These are phyloP conservation scores for Lepidocyrtoides sp. DNA, from an alignment of 2,888 invertebrate genomes.

Conservation along the genomic window DNA sequence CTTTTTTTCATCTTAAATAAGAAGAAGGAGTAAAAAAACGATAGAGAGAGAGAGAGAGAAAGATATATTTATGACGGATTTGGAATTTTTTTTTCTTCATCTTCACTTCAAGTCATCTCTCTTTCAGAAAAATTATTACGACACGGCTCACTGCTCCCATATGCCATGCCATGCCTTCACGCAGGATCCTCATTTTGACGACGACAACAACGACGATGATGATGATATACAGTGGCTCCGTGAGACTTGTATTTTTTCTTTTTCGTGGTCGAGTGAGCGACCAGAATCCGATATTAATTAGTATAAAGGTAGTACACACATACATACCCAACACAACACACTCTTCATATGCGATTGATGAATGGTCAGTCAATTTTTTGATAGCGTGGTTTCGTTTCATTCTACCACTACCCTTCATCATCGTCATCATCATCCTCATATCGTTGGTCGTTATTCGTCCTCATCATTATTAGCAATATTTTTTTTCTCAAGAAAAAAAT, in stretches of 20 bases:
- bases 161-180: constrained; percentile 77
- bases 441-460: constrained; percentile 49
- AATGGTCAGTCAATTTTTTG: constrained; percentile 80
- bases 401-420: constrained; percentile 4
- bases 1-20: constrained; percentile 61
- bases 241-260: constrained; percentile 80
- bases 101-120: constrained; percentile 73
- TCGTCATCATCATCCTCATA: constrained; percentile 35
- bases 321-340: constrained; percentile 41
- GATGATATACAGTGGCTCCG: constrained; percentile 81
- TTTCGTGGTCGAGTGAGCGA: constrained; percentile 79
- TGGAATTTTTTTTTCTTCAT: constrained; percentile 75
- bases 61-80: constrained; percentile 81
- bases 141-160: constrained; percentile 81
- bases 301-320: constrained; percentile 73
- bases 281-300: constrained; percentile 81
- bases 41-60: constrained; percentile 52
- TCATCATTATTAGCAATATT: constrained; percentile 63
- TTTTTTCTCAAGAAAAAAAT: constrained; percentile 12
- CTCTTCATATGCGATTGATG: constrained; percentile 77
- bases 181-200: constrained; percentile 33
- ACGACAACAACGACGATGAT: constrained; percentile 9
- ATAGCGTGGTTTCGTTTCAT: constrained; percentile 69
- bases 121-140: constrained; percentile 77
- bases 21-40: not conserved